Base-by-base conservation (phyloP, 2,797 vertebrate genomes). In the Thalassophryne amazonica region DNA sequence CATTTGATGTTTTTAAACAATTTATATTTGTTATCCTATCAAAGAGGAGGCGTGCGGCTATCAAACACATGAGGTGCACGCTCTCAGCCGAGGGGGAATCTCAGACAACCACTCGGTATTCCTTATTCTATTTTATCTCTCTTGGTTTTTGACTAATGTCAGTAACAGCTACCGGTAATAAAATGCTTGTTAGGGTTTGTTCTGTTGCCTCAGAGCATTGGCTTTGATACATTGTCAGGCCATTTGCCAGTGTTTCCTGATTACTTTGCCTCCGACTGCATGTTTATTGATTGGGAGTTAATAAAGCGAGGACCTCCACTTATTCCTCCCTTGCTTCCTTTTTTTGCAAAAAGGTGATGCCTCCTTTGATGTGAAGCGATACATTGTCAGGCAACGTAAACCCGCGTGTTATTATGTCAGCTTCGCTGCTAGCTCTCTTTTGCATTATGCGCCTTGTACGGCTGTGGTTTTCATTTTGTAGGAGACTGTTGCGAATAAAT, bases 1-100 rank as follows among this genome's bases (percentile, higher is more conserved):
- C 90, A 93, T 93, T 93, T 92, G 92, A 93, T 96, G 91, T 94
- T 94, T 96, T 94, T 92, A 93, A 94, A 96, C 93, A 95, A 94
- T 97, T 97, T 95, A 93, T 96, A 93, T 98, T 97, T 98, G 93
- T 95, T 95, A 95, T 95, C 94, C 94, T 95, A 94, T 98, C 94
- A 98, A 96, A 98, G 94, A 69, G 91, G 90, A 95, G 92, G 86
- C 90, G 86, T 92, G 91, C 83, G 78, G 93, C 93, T 96, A 94
- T 88, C 94, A 93, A 95, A 95, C 92, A 86, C 81, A 85, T 84
- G 88, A 88, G 91, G 87, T 88, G 91, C 92, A 87, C 92, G 83
- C 92, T 91, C 82, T 89, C 86, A 62, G 93, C 94, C 93, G 86
- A 91, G 89, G 93, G 93, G 91, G 89, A 89, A 91, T 91, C 93